A percentile compares a stretch with the other conserved stretches of the same genome.
Evolutionary conservation across 2,113 vertebrate species (phyloP).

Genomic region (Cynocephalus volans): DNA sequence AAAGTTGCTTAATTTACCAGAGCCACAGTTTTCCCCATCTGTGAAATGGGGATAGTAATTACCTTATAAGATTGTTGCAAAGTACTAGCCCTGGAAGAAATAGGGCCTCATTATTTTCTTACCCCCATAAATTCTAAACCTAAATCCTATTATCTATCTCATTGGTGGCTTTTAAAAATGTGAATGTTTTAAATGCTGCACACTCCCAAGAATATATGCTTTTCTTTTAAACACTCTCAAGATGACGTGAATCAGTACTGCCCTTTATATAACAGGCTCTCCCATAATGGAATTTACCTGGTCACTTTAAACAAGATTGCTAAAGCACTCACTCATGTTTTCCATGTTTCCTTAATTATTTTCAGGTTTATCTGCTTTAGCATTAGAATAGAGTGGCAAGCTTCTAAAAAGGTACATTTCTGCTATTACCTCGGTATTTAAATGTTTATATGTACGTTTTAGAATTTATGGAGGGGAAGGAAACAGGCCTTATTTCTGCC

Average conservation of each 20-base stretch:
- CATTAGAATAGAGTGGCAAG: neutral
- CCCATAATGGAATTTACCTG: neutral
- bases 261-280: neutral
- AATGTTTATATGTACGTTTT: neutral
- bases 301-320: neutral
- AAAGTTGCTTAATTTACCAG: neutral
- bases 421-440: neutral
- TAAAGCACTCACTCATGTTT: neutral
- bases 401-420: neutral
- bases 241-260: neutral
- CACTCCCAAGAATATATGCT: neutral
- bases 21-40: constrained; percentile 64
- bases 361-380: neutral
- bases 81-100: neutral
- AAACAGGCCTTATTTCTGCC: neutral
- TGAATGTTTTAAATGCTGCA: constrained; percentile 24
- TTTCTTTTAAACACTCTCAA: neutral
- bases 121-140: neutral
- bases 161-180: neutral
- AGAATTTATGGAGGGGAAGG: neutral
- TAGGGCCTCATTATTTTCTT: neutral
- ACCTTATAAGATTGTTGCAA: neutral
- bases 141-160: neutral
- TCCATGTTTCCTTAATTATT: neutral
- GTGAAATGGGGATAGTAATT: constrained; percentile 23